phyloP scores from a whole-genome alignment of 2,888 invertebrate genomes.

The Acanthosepion lycidas region DNA sequence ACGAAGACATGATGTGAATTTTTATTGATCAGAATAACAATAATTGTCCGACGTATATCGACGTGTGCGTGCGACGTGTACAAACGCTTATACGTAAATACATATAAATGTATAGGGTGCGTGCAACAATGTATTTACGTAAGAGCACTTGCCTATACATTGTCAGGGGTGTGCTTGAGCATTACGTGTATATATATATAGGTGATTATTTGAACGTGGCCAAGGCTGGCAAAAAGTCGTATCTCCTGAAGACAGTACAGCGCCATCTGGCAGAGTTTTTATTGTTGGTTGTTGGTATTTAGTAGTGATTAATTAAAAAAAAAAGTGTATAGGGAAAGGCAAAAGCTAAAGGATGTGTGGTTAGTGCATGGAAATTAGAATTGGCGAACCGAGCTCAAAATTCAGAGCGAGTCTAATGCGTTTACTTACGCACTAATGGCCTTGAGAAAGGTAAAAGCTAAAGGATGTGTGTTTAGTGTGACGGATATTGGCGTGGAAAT shows the following conservation, averaged over 20 bases:
- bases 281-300: no score
- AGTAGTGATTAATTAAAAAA: no score
- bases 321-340: no score
- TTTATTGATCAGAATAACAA: conserved; percentile 21
- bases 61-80: not conserved
- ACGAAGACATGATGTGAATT: conserved; percentile 4
- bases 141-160: not conserved
- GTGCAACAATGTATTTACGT: not conserved
- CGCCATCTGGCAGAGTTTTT: not conserved
- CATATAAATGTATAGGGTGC: not conserved
- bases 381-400: no score
- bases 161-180: not conserved
- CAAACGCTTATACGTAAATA: not conserved
- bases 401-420: no score
- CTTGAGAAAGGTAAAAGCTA: no score
- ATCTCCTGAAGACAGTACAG: not conserved
- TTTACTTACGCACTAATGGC: no score
- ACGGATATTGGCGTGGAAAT: no score
- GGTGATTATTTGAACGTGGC: not conserved
- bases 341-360: no score
- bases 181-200: not conserved
- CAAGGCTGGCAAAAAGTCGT: not conserved
- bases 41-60: not conserved
- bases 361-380: no score
- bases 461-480: no score